A percentile compares a stretch with the other conserved stretches of the same genome.
These are phyloP conservation scores for Turdus rufiventris DNA, from an alignment of 2,113 vertebrate species.

Conservation along the genomic window DNA sequence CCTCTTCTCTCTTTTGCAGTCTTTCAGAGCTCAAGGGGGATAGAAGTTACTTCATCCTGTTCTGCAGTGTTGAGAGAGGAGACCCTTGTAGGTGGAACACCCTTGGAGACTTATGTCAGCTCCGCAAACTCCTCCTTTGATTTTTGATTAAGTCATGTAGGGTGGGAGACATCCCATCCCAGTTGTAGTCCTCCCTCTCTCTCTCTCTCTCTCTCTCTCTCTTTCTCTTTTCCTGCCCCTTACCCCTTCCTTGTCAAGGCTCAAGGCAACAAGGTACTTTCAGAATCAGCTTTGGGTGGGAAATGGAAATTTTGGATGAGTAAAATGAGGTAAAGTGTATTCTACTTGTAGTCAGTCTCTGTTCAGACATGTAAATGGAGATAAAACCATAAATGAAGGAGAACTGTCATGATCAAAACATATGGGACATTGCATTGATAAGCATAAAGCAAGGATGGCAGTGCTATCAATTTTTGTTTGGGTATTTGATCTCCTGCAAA, in stretches of 20 bases:
- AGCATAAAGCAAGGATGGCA: background rate
- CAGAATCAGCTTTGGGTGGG: background rate
- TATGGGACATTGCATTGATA: background rate
- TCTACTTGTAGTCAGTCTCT: background rate
- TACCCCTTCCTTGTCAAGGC: background rate
- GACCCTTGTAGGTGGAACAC: background rate
- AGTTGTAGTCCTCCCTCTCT: background rate
- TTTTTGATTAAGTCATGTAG: background rate
- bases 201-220: no score
- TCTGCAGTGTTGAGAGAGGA: background rate
- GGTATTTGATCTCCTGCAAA: background rate
- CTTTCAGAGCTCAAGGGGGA: background rate
- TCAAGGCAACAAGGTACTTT: background rate
- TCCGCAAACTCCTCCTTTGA: background rate
- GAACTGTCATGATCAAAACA: background rate
- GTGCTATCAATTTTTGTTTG: background rate
- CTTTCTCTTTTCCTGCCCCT: rapidly evolving
- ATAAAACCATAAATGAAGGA: background rate
- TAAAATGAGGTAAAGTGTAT: background rate
- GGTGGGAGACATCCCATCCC: background rate
- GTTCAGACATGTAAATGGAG: background rate
- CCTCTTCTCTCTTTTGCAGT: background rate
- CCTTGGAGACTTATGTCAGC: background rate
- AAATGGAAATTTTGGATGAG: background rate
- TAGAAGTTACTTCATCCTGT: background rate